A percentile compares a stretch with the other conserved stretches of the same genome.
These are phyloP conservation scores for Psittacula derbiana DNA, from an alignment of 2,797 vertebrate genomes.

Conservation along the genomic window DNA sequence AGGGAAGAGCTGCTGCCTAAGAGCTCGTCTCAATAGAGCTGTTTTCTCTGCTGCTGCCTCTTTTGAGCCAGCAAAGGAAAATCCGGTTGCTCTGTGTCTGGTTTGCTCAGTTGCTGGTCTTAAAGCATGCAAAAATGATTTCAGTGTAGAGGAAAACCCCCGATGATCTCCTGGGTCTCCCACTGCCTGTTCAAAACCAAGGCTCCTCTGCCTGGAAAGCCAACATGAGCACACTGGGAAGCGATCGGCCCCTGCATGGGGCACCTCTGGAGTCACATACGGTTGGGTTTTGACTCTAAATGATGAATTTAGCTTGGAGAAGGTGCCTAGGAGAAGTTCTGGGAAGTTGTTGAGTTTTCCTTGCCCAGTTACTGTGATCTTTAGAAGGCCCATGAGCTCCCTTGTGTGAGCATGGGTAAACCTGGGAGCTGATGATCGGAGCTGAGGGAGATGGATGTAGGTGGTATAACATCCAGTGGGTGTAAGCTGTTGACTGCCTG, in stretches of 20 bases:
- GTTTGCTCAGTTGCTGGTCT: not conserved
- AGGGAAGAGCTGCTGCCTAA: not conserved
- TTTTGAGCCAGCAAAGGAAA: not conserved
- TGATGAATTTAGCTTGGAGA: not conserved
- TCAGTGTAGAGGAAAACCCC: not conserved
- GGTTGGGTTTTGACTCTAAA: not conserved
- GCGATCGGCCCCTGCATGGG: accelerated
- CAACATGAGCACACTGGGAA: not conserved
- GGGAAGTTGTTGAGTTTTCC: not conserved
- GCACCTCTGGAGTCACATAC: not conserved
- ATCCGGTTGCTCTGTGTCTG: too few relatives aligned
- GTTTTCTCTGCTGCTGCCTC: not conserved
- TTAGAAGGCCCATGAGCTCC: not conserved
- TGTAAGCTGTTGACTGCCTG: not conserved
- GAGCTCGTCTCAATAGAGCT: not conserved
- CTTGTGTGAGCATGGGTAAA: not conserved
- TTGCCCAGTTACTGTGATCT: not conserved
- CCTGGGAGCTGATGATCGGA: not conserved
- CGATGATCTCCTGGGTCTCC: not conserved
- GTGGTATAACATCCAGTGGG: not conserved
- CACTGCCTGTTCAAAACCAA: not conserved
- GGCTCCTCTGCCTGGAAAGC: not conserved
- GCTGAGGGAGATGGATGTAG: not conserved
- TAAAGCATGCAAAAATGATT: not conserved
- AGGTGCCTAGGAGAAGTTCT: not conserved